Percentiles rank a stretch among this genome's conserved stretches.
Conservation (phyloP, 1,140 invertebrate genomes). For the Liolophura sinensis region DNA sequence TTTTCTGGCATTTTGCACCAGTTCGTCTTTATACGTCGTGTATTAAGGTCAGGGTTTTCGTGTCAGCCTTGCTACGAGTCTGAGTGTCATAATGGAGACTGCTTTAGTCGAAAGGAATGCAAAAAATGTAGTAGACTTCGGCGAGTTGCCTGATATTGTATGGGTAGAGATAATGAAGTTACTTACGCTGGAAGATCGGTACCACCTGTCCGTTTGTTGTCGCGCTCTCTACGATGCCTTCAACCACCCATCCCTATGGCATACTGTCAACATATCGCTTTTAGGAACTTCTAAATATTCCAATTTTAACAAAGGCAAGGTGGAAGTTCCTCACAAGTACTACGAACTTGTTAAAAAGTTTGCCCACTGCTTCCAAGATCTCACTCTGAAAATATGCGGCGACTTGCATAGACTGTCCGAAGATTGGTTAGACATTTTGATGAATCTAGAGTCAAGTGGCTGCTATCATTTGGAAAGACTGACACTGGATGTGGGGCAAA, state of each 20-base stretch:
- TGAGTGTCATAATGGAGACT: no score
- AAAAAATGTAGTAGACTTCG: constrained; percentile 19
- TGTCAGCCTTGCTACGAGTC: no score
- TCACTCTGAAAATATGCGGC: constrained; percentile 23
- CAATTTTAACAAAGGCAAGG: constrained; percentile 6
- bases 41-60: no score
- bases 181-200: constrained; percentile 22
- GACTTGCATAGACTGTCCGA: constrained; percentile 19
- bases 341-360: constrained; percentile 20
- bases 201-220: constrained; percentile 20
- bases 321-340: constrained; percentile 9
- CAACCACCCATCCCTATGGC: constrained; percentile 33
- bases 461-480: constrained; percentile 27
- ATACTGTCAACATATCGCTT: constrained; percentile 17
- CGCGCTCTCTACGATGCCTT: constrained; percentile 23
- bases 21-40: no score
- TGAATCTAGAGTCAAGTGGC: constrained; percentile 7
- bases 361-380: constrained; percentile 28
- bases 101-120: not conserved
- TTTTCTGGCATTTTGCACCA: no score
- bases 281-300: constrained; percentile 22
- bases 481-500: constrained; percentile 23
- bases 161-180: constrained; percentile 28
- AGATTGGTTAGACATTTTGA: constrained; percentile 15
- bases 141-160: constrained; percentile 24